Conservation (phyloP, 2,113 vertebrate genomes). For the Macquaria australasica region DNA sequence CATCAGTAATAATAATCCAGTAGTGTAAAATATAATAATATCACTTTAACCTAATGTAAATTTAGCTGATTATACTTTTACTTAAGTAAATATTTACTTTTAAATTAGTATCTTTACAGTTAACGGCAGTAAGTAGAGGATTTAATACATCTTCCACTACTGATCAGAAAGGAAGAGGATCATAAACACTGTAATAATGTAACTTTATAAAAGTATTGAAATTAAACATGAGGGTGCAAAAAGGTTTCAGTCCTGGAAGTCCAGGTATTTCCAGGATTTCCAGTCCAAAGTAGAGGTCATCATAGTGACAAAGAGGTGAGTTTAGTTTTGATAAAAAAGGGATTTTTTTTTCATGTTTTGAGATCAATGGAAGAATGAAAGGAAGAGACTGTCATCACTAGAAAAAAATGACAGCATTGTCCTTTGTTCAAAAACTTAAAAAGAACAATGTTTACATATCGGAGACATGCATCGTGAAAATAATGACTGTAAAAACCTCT, state of each 20-base stretch:
- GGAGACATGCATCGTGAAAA: neutral
- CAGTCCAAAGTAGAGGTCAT: neutral
- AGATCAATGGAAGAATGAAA: conserved; percentile 20
- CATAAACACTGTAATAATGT: neutral
- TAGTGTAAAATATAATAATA: neutral
- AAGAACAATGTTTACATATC: conserved; percentile 11
- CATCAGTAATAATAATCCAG: neutral
- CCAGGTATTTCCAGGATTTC: neutral
- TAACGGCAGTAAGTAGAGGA: neutral
- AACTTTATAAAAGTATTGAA: neutral
- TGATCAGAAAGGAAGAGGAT: neutral
- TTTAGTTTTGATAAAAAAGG: neutral
- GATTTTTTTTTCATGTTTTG: neutral
- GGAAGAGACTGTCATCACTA: conserved; percentile 38
- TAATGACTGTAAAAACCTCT: neutral
- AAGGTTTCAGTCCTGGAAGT: neutral
- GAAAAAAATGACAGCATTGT: conserved; percentile 50
- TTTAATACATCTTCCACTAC: neutral
- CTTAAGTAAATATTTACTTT: too few species aligned
- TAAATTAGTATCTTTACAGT: too few species aligned
- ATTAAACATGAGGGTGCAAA: neutral
- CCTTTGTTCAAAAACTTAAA: neutral
- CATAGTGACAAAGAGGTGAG: neutral
- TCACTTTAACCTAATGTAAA: too few species aligned
- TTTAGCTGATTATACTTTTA: too few species aligned